Evolutionary conservation across 2,113 vertebrate genomes (phyloP).

Genomic region (Saccopteryx bilineata): DNA sequence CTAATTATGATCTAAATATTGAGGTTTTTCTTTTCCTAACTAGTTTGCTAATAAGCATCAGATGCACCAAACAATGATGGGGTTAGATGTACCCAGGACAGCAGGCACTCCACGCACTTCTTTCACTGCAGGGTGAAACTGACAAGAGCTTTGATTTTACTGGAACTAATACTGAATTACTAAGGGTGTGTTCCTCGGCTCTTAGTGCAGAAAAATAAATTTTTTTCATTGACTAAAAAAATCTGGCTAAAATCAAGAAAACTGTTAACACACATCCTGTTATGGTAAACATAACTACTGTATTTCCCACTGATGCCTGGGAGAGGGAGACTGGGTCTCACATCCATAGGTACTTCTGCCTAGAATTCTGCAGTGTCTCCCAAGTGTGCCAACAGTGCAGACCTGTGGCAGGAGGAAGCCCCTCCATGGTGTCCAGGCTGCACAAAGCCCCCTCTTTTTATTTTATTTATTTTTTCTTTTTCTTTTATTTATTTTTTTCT

Average conservation of each 20-base stretch:
- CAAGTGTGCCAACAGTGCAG: neutral
- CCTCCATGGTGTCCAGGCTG: neutral
- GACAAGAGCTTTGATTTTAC: slow-evolving; percentile 1
- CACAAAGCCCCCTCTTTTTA: neutral
- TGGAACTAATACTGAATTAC: neutral
- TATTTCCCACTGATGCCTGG: neutral
- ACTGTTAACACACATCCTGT: neutral
- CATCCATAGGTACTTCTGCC: neutral
- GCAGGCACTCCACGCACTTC: neutral
- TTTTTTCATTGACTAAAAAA: neutral
- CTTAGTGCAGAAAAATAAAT: neutral
- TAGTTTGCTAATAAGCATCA: slow-evolving; percentile 10
- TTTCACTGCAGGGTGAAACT: neutral
- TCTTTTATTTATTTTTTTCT: too few species aligned
- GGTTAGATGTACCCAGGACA: neutral
- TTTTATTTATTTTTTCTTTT: too few species aligned
- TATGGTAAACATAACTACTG: neutral
- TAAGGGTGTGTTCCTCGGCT: neutral
- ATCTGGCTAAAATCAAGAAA: slow-evolving; percentile 12
- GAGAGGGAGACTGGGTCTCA: neutral
- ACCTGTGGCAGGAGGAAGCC: neutral
- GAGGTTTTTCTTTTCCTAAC: neutral
- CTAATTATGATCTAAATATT: slow-evolving; percentile 11
- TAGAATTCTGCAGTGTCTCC: neutral
- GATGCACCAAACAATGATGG: neutral